Evolutionary conservation across 2,888 invertebrate genomes (phyloP).

Genomic region (Stramonita haemastoma): DNA sequence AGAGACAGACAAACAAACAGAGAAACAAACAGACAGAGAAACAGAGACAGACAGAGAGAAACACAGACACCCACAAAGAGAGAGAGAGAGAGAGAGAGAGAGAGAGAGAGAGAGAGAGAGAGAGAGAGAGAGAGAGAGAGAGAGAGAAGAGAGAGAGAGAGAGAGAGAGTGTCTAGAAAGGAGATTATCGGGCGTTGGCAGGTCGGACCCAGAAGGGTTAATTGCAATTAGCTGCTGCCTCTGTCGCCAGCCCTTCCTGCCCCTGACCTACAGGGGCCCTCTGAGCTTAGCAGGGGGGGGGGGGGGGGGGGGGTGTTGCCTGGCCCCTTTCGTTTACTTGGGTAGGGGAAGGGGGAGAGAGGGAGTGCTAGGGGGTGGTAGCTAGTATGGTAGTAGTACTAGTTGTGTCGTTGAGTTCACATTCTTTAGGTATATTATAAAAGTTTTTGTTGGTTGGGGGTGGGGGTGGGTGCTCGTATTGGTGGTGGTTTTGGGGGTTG

Average conservation of each 20-base stretch:
- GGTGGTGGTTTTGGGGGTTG: no score
- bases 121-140: neutral
- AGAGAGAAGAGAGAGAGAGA: neutral
- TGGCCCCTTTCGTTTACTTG: neutral
- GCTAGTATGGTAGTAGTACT: no score
- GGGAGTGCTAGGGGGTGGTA: no score
- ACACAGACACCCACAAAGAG: neutral
- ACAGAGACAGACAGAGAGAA: neutral
- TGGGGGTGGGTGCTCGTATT: no score
- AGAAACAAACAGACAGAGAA: neutral
- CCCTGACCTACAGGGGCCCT: neutral
- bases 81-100: neutral
- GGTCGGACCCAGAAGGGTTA: conserved; percentile 26
- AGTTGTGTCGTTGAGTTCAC: no score
- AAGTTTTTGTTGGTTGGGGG: no score
- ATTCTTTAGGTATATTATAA: no score
- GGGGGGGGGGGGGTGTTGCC: neutral
- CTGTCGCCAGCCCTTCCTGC: conserved; percentile 32
- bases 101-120: neutral
- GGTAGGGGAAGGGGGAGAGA: no score
- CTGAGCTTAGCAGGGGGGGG: neutral
- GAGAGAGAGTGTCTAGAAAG: neutral
- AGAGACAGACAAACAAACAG: neutral
- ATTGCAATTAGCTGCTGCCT: conserved; percentile 27
- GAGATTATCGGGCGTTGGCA: conserved; percentile 17